Base-by-base conservation (phyloP, 2,113 vertebrate genomes). In the Diadophis punctatus region DNA sequence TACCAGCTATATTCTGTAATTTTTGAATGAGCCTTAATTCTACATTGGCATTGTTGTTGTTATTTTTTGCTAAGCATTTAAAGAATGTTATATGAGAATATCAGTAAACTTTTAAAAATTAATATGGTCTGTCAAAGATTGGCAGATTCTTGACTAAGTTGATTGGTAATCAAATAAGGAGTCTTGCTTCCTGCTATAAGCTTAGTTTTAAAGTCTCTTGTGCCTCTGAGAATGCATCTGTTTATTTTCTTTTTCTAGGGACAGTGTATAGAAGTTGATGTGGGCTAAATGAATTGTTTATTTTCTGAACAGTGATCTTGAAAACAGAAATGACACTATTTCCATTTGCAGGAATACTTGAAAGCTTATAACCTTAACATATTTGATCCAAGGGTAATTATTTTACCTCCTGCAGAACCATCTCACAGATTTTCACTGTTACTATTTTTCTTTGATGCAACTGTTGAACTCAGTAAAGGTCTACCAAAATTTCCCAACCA, bases 1-100 rank as follows among this genome's bases (percentile, higher is more conserved):
- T 97, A 94, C 92, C 92, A 96, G 0, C 96, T 96, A 95, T 94
- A 23, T 93, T 93, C 92, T 0, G 0, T 93, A 88, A 95, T 91
- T 94, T 55, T 92, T 94, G 34, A 84, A 93, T 22, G 94, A 46
- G 30, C 0, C 56, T 93, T 95, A 94, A 88, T 95, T 95, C 90
- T 85, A 94, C 90, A 96, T 92, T 93, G 52, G 92, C 94, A 56
- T 90, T 90, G 93, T 92, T 87, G 2, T 39, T 95, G 34, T 46
- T 46, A 5, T 94, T 11, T 93, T 58, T 58, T 23, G 95, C 90
- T 95, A 90, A 74, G 39, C 30, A 58, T 46, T 86, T 87, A n/a
- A 91, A 63, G 10, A 55, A 58, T 16, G 34, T 16, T 56, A 52
- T 88, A 80, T 39, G 23, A 52, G 53, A 90, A 90, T 34, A 80